Evolutionary conservation across 2,888 invertebrate genomes (phyloP), one percentile per base, ranked within the genome.

Genomic region (Apoda limacodes): DNA sequence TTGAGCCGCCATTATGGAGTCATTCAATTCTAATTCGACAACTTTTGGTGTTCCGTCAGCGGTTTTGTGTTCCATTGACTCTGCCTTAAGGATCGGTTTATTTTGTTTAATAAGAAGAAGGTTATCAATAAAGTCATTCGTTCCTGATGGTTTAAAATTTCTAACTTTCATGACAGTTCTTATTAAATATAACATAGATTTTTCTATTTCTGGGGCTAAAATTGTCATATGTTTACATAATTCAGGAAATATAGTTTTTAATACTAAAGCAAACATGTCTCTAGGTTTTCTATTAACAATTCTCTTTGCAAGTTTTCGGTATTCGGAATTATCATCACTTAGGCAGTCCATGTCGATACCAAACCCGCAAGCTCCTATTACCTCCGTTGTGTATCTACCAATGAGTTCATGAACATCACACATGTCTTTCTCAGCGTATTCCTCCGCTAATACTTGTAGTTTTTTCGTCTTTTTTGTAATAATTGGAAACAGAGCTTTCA

Each of bases 331-430:
- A 46, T 72, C 70, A 13, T 68, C 58, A 21, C 44, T 55, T 10
- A 76, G 45, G 1, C 72, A 43, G 32, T 75, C 70, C 60, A 65
- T 70, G 30, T 74, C 55, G 4, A 78, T 60, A 9, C 76, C 76
- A 41, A 78, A 78, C 9, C 68, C 75, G 42, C 75, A 75, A 1
- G 57, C 69, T 4, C 76, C 76, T 5, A 76, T 75, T 35, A 75
- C 71, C 39, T 76, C 76, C 4, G 72, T 75, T 1, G 75, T 75
- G 20, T 71, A 76, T 25, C 76, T 57, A 2, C 74, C 75, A 71
- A 76, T 75, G 0, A 75, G 56, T 37, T 76, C 76, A 22, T 66
- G 56, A 3, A 63, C 59, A 34, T 75, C 74, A 27, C 65, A 71
- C 38, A 44, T 57, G 22, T 68, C 65, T 26, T 43, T 52, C 4